phyloP scores from a whole-genome alignment of 1,140 invertebrate genomes.

The Diorhabda carinulata region DNA sequence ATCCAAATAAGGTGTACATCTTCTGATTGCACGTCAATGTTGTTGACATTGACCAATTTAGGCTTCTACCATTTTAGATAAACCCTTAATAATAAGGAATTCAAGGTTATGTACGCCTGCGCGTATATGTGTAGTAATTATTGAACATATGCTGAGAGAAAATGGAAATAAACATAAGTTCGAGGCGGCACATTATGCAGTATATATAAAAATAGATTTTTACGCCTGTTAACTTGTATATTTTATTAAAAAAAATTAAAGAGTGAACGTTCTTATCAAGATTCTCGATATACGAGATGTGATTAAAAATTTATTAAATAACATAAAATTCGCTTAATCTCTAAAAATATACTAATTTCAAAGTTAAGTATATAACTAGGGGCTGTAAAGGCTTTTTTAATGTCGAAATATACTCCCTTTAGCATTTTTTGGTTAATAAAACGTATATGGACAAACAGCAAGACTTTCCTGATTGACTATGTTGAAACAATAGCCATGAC shows the following conservation, averaged over 20 bases:
- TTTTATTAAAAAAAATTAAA: background rate
- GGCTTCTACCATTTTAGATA: slow-evolving; percentile 6
- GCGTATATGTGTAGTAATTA: background rate
- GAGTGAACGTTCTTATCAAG: too few relatives aligned
- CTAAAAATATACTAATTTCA: too few relatives aligned
- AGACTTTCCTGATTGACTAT: too few relatives aligned
- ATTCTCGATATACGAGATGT: too few relatives aligned
- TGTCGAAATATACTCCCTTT: too few relatives aligned
- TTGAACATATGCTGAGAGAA: background rate
- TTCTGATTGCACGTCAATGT: background rate
- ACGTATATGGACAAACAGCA: too few relatives aligned
- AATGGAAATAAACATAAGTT: background rate
- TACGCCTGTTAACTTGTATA: background rate
- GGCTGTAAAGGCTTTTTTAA: too few relatives aligned
- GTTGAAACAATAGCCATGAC: too few relatives aligned
- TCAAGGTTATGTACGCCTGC: background rate
- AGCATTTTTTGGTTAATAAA: too few relatives aligned
- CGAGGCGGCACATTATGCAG: background rate
- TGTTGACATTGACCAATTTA: slow-evolving; percentile 19
- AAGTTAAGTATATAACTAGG: too few relatives aligned
- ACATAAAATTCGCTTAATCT: too few relatives aligned
- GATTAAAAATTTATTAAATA: too few relatives aligned
- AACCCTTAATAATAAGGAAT: background rate
- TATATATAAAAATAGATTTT: background rate
- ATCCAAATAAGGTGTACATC: slow-evolving; percentile 4